These are phyloP conservation scores for Prosopocoilus inquinatus DNA, from an alignment of 2,888 invertebrate species.

Conservation along the genomic window DNA sequence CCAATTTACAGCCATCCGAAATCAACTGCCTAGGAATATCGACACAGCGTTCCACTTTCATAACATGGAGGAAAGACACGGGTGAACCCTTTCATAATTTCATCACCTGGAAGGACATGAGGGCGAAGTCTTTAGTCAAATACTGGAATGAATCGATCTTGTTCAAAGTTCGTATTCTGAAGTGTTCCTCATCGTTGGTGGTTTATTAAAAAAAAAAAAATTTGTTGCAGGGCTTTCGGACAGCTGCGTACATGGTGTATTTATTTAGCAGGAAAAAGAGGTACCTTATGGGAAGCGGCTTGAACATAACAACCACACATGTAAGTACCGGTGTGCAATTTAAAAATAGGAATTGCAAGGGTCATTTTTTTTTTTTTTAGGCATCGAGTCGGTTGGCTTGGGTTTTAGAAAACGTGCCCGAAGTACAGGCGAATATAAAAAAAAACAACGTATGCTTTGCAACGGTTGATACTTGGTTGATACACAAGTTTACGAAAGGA, in stretches of 20 bases:
- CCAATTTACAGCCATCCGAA: constrained; percentile 62
- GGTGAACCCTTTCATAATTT: constrained; percentile 63
- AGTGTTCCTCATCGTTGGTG: background rate
- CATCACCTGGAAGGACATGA: constrained; percentile 69
- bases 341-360: too few species aligned
- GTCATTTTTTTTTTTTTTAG: constrained; percentile 55
- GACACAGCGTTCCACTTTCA: constrained; percentile 63
- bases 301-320: constrained; percentile 83
- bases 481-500: constrained; percentile 73
- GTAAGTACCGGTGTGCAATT: constrained; percentile 50
- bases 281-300: constrained; percentile 79
- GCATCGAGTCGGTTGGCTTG: constrained; percentile 75
- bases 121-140: constrained; percentile 56
- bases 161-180: constrained; percentile 47
- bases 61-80: constrained; percentile 63
- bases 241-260: constrained; percentile 54
- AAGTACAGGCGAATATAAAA: constrained; percentile 63
- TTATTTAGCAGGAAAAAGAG: constrained; percentile 75
- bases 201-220: background rate
- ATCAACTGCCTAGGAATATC: constrained; percentile 73
- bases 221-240: constrained; percentile 20
- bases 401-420: constrained; percentile 71
- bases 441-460: constrained; percentile 74
- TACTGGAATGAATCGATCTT: constrained; percentile 57
- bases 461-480: constrained; percentile 90